Evolutionary conservation across 1,140 invertebrate genomes (phyloP).

Genomic region (Potamilus streckersoni): DNA sequence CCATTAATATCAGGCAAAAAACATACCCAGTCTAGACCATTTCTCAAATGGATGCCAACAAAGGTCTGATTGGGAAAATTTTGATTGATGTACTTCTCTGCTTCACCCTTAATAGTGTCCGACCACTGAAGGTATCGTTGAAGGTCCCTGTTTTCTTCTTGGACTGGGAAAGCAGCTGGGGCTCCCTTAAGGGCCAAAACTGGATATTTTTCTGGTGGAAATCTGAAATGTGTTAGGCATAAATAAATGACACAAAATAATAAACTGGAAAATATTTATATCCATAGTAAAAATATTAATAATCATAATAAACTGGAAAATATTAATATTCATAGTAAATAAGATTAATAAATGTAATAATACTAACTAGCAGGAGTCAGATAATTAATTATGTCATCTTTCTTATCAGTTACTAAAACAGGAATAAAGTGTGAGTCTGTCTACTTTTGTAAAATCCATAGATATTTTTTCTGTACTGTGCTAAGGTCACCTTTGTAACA

Average conservation of each 20-base stretch:
- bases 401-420: too few relatives aligned
- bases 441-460: too few relatives aligned
- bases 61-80: slow-evolving; percentile 80
- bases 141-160: slow-evolving; percentile 81
- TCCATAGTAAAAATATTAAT: too few relatives aligned
- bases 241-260: not conserved
- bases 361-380: too few relatives aligned
- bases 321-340: too few relatives aligned
- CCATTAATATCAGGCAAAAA: not conserved
- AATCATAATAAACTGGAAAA: too few relatives aligned
- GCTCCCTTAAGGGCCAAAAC: slow-evolving; percentile 82
- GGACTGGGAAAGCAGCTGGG: slow-evolving; percentile 94
- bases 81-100: slow-evolving; percentile 81
- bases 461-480: too few relatives aligned
- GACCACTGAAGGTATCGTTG: slow-evolving; percentile 92
- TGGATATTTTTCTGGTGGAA: slow-evolving; percentile 76
- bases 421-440: too few relatives aligned
- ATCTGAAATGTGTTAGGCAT: slow-evolving; percentile 64
- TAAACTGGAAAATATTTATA: not conserved
- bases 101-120: slow-evolving; percentile 75
- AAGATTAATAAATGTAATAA: too few relatives aligned
- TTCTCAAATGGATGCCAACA: slow-evolving; percentile 93
- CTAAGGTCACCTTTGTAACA: too few relatives aligned
- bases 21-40: slow-evolving; percentile 93
- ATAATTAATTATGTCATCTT: too few relatives aligned